These are phyloP conservation scores for Helostoma temminkii DNA, from an alignment of 2,797 vertebrate species.

Conservation along the genomic window DNA sequence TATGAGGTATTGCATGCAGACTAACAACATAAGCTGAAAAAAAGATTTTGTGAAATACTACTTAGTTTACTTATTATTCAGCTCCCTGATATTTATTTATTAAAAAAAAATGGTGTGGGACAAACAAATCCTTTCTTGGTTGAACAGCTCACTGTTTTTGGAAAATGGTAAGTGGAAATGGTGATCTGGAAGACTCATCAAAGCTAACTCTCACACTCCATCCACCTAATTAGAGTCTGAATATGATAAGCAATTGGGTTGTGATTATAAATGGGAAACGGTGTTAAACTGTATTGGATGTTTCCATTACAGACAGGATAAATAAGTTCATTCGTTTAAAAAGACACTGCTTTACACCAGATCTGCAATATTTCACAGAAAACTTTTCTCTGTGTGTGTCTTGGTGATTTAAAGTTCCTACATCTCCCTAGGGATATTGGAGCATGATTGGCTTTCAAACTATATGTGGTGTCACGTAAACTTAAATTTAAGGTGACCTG, in stretches of 20 bases:
- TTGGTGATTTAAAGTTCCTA: not conserved
- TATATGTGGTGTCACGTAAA: not conserved
- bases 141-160: not conserved
- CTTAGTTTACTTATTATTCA: not conserved
- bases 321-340: too few species aligned
- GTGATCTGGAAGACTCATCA: not conserved
- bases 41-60: slow-evolving; percentile 2
- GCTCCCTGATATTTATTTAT: not conserved
- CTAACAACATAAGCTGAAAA: slow-evolving; percentile 23
- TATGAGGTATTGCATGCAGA: slow-evolving; percentile 11
- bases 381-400: not conserved
- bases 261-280: too few species aligned
- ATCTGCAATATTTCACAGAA: not conserved
- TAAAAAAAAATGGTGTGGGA: not conserved
- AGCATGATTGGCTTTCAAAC: not conserved
- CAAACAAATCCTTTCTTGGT: not conserved
- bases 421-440: not conserved
- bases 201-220: not conserved
- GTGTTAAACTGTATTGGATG: too few species aligned
- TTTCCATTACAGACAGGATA: too few species aligned
- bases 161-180: not conserved
- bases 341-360: too few species aligned
- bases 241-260: not conserved
- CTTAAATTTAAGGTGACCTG: not conserved
- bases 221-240: not conserved